A percentile compares a stretch with the other conserved stretches of the same genome.
phyloP scores from a whole-genome alignment of 1,140 invertebrate species.

The Cataglyphis hispanica region DNA sequence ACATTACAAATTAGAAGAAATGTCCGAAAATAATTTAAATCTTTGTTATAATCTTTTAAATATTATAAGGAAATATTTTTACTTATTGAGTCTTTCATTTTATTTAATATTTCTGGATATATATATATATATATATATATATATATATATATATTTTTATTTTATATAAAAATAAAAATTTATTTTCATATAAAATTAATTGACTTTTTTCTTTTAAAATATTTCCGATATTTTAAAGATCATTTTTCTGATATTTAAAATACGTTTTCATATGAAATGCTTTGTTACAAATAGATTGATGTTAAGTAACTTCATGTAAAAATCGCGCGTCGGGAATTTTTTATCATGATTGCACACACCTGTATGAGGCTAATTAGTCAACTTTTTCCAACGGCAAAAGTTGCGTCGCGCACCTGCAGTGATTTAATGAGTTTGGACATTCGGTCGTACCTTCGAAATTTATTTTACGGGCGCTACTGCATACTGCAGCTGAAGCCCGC shows the following conservation, averaged over 20 bases:
- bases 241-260: neutral
- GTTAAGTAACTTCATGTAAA: conserved; percentile 34
- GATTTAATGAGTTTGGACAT: conserved; percentile 59
- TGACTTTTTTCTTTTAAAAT: neutral
- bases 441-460: conserved; percentile 4
- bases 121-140: no score
- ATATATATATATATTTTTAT: no score
- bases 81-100: neutral
- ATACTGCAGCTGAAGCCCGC: neutral
- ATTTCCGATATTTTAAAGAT: neutral
- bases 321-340: conserved; percentile 44
- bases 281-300: conserved; percentile 1
- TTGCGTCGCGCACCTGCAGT: conserved; percentile 57
- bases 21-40: neutral
- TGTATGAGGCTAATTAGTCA: conserved; percentile 51
- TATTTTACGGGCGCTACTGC: conserved; percentile 21
- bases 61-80: neutral
- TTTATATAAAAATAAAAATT: no score
- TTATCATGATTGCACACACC: conserved; percentile 20
- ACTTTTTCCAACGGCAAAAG: conserved; percentile 55
- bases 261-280: neutral
- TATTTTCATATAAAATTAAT: neutral
- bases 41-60: neutral
- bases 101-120: no score
- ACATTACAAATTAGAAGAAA: neutral